phyloP scores from a whole-genome alignment of 2,888 invertebrate genomes.

The Dryobotodes eremita region DNA sequence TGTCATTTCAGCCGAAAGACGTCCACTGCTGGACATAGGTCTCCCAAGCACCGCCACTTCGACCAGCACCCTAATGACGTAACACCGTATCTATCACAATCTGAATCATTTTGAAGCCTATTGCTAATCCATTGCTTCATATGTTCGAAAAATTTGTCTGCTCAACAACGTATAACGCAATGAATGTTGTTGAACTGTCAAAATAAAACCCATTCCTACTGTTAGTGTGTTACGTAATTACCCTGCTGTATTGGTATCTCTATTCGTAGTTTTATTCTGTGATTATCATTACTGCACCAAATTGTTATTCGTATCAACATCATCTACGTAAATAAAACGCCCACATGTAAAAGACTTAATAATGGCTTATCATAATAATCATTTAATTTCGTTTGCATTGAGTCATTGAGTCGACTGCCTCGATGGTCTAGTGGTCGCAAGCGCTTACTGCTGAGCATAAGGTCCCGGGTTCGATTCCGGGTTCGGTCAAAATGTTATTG shows the following conservation, averaged over 20 bases:
- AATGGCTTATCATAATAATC: conserved; percentile 11
- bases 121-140: no score
- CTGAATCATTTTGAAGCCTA: no score
- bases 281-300: conserved; percentile 4
- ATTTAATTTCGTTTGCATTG: not conserved
- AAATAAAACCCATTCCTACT: no score
- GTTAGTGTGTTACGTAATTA: no score
- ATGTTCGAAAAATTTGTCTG: no score
- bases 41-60: no score
- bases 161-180: no score
- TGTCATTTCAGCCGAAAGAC: no score
- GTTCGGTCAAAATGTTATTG: not conserved
- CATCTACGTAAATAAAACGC: conserved; percentile 13
- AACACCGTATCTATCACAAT: no score
- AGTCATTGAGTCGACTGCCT: not conserved
- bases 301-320: conserved; percentile 5
- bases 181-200: no score
- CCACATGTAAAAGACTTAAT: conserved; percentile 11
- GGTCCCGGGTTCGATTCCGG: not conserved
- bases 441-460: not conserved
- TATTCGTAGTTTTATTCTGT: not conserved
- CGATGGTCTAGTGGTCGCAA: not conserved
- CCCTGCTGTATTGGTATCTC: not conserved
- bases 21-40: no score
- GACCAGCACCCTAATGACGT: no score